Evolutionary conservation across 1,140 invertebrate genomes (phyloP).

Genomic region (Drosophila pallidifrons): DNA sequence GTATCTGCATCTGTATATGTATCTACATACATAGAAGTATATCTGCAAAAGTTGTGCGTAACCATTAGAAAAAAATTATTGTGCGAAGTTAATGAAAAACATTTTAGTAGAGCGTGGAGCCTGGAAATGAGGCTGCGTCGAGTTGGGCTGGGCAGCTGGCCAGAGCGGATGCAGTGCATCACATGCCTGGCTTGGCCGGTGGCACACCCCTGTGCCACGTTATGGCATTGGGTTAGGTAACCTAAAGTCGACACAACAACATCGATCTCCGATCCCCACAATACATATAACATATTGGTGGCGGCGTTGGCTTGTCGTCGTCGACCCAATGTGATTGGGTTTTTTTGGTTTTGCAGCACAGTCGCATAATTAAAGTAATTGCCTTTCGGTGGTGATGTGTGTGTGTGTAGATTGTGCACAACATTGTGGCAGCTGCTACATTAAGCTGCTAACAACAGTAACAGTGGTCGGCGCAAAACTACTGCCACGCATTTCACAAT

Average conservation of each 20-base stretch:
- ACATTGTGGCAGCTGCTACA: constrained; percentile 41
- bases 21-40: constrained; percentile 28
- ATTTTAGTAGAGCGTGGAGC: constrained; percentile 8
- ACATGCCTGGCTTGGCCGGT: constrained; percentile 14
- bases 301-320: constrained; percentile 23
- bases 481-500: constrained; percentile 47
- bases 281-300: constrained; percentile 19
- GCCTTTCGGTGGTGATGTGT: constrained; percentile 27
- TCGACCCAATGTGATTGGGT: constrained; percentile 47
- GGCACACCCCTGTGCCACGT: constrained; percentile 44
- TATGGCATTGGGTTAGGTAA: constrained; percentile 44
- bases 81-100: constrained; percentile 57
- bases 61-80: constrained; percentile 21
- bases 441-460: constrained; percentile 18
- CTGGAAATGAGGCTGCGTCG: constrained; percentile 13
- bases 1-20: constrained; percentile 34
- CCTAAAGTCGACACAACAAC: constrained; percentile 12
- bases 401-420: constrained; percentile 15
- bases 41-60: constrained; percentile 52
- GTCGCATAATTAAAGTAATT: constrained; percentile 62
- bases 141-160: constrained; percentile 26
- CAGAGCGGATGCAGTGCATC: constrained; percentile 54
- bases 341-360: constrained; percentile 35
- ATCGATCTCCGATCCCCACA: constrained; percentile 2
- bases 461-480: background rate